A percentile compares a stretch with the other conserved stretches of the same genome.
phyloP scores from a whole-genome alignment of 2,888 invertebrate species.

The Esperia sulphurella region DNA sequence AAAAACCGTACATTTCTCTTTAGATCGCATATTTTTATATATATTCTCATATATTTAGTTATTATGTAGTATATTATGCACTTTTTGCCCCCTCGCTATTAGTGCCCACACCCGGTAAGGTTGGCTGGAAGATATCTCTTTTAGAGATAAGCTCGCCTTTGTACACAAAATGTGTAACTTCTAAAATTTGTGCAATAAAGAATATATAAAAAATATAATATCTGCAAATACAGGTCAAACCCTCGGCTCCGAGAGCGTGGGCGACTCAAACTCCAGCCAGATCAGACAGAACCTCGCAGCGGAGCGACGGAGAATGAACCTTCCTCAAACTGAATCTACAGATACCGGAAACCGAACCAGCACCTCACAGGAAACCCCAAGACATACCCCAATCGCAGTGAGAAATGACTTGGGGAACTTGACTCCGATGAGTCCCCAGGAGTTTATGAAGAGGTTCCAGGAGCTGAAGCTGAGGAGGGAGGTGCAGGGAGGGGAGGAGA shows the following conservation, averaged over 20 bases:
- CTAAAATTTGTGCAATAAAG: too few species aligned
- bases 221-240: slow-evolving; percentile 13
- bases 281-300: neutral
- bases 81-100: too few species aligned
- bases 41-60: too few species aligned
- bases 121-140: too few species aligned
- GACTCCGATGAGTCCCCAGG: slow-evolving; percentile 55
- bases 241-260: slow-evolving; percentile 11
- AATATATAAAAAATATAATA: neutral
- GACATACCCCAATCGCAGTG: slow-evolving; percentile 9
- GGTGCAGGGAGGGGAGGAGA: slow-evolving; percentile 7
- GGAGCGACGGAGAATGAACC: neutral
- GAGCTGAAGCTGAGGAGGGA: slow-evolving; percentile 37
- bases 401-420: slow-evolving; percentile 35
- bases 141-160: too few species aligned
- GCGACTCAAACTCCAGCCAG: neutral
- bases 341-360: neutral
- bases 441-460: slow-evolving; percentile 49
- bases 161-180: too few species aligned
- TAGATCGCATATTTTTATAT: too few species aligned
- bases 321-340: neutral
- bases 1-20: too few species aligned
- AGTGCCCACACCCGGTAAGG: too few species aligned
- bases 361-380: neutral
- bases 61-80: too few species aligned